phyloP scores from a whole-genome alignment of 1,140 invertebrate species.

The Zaprionus capensis region DNA sequence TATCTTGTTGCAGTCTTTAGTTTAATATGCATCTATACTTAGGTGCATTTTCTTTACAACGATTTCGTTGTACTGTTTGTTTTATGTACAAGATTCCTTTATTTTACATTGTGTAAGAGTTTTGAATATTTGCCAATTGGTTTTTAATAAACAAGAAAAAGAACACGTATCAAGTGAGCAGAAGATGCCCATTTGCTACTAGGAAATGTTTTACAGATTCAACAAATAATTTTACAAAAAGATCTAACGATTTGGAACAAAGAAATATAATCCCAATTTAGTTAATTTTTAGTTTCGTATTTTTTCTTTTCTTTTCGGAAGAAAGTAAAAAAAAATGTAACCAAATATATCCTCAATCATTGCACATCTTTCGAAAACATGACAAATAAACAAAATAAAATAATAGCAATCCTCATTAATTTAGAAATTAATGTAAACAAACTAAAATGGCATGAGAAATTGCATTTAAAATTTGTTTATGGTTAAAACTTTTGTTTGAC shows the following conservation, averaged over 20 bases:
- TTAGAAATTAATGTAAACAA: no score
- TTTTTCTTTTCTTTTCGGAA: no score
- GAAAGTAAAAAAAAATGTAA: no score
- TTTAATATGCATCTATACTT: neutral
- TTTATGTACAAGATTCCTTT: neutral
- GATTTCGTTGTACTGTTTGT: neutral
- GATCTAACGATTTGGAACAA: neutral
- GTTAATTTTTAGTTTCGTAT: no score
- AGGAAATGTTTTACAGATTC: neutral
- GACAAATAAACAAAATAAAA: no score
- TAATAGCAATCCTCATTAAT: no score
- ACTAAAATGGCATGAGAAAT: no score
- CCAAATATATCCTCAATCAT: no score
- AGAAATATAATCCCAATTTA: no score
- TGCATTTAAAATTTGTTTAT: no score
- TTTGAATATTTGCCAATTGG: constrained; percentile 4
- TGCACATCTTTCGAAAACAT: no score
- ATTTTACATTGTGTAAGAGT: constrained; percentile 1
- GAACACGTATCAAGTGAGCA: neutral
- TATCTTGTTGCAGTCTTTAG: neutral
- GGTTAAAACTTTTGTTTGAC: no score
- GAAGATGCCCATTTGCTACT: neutral
- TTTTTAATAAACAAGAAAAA: constrained; percentile 1
- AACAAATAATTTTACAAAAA: neutral
- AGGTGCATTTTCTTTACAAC: neutral